phyloP scores from a whole-genome alignment of 2,888 invertebrate species.

The Aspidiotus destructor region DNA sequence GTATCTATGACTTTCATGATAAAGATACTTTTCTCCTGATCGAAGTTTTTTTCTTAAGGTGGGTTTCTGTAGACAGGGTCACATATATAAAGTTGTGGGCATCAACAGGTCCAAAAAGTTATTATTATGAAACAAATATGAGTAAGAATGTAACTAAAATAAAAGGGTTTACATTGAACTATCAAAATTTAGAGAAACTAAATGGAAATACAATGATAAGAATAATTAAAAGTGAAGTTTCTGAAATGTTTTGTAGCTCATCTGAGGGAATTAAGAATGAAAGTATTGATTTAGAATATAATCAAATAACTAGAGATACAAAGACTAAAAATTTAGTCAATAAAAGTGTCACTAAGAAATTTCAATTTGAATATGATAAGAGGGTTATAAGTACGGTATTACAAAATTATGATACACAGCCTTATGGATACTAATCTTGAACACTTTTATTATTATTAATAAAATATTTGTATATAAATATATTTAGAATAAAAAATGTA shows the following conservation, averaged over 20 bases:
- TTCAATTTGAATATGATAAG: constrained; percentile 25
- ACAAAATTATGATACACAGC: constrained; percentile 5
- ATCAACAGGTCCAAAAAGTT: too few relatives aligned
- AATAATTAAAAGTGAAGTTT: constrained; percentile 17
- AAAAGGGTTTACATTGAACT: too few relatives aligned
- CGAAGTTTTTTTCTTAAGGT: too few relatives aligned
- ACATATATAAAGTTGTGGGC: too few relatives aligned
- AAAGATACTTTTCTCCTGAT: too few relatives aligned
- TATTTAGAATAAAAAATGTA: constrained; percentile 3
- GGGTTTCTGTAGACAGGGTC: too few relatives aligned
- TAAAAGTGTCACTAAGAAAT: constrained; percentile 20
- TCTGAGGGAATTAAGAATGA: constrained; percentile 1
- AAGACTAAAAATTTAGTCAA: constrained; percentile 23
- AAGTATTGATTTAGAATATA: constrained; percentile 5
- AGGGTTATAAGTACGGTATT: constrained; percentile 8
- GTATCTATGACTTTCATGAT: too few relatives aligned
- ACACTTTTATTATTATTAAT: not conserved
- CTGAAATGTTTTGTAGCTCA: constrained; percentile 16
- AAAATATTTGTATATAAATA: constrained; percentile 1
- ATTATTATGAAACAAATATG: too few relatives aligned
- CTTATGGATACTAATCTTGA: constrained; percentile 6
- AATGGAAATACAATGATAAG: too few relatives aligned
- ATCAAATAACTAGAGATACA: constrained; percentile 16
- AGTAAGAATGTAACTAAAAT: too few relatives aligned
- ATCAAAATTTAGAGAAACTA: too few relatives aligned